Evolutionary conservation across 1,140 invertebrate genomes (phyloP).

Genomic region (Brachystomella parvula): DNA sequence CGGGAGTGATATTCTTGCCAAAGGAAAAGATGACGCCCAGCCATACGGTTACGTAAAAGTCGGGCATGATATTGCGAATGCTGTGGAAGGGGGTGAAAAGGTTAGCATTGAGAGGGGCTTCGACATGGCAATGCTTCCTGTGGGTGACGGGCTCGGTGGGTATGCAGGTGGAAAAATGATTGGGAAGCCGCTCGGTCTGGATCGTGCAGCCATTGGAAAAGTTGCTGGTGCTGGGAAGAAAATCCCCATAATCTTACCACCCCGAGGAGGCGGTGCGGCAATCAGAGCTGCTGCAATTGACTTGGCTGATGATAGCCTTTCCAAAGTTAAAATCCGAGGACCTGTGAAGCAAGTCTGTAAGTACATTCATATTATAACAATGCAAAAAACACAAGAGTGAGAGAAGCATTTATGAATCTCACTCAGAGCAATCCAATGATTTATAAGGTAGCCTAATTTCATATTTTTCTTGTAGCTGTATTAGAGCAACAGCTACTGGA

Average conservation of each 20-base stretch:
- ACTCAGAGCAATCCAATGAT: background rate
- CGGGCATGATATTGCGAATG: conserved; percentile 21
- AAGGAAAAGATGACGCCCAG: conserved; percentile 22
- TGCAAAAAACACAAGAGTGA: background rate
- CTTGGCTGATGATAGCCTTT: background rate
- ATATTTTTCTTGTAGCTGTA: background rate
- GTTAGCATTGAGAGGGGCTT: conserved; percentile 25
- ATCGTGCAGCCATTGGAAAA: background rate
- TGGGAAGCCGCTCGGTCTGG: conserved; percentile 24
- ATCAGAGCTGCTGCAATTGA: background rate
- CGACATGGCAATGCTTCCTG: conserved; percentile 33
- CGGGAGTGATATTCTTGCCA: conserved; percentile 30
- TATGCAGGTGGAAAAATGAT: conserved; percentile 22
- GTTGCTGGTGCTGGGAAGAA: conserved; percentile 1
- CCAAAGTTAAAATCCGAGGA: background rate
- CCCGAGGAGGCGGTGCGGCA: background rate
- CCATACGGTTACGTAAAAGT: conserved; percentile 30
- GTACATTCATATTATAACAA: background rate
- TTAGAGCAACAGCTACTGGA: conserved; percentile 21
- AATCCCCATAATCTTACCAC: background rate
- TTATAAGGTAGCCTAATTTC: background rate
- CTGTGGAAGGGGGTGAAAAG: conserved; percentile 20
- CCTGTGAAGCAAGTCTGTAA: conserved; percentile 1
- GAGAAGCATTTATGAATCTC: background rate
- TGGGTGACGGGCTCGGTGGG: conserved; percentile 28